Base-by-base conservation (phyloP, 2,888 invertebrate genomes). In the Oligia strigilis region DNA sequence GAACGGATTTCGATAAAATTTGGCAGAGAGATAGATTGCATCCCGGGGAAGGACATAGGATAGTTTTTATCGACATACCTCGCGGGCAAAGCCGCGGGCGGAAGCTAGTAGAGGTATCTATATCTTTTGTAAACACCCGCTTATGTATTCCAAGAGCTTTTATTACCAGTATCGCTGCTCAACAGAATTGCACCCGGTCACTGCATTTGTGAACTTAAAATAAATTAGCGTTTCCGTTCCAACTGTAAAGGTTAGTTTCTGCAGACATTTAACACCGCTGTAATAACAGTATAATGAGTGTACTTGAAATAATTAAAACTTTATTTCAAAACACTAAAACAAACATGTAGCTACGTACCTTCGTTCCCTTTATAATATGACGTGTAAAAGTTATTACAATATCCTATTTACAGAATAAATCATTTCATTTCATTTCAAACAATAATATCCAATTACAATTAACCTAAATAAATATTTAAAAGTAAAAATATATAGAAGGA, bases 361-460 rank as follows among this genome's bases (percentile, higher is more conserved):
- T 46, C 46, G 11, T 13, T 46, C 46, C 13, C 46, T 46, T 46
- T 13, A 46, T 46, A 46, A 46, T 46, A 46, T 13, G 13, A 13
- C 13, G 11, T 13, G 46, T 13, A 46, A 46, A 46, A 3, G 13
- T 13, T 13, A 46, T 13, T 46, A 2, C 13, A 46, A 13, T 46
- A 13, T 14, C 49, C 49, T 49, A 4, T 49, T 14, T 13, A 14
- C 49, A 49, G 13, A 49, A 49, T 14, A 49, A 49, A 49, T 14
- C 4, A 49, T 49, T 49, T 13, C 13, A 49, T 49, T 49, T 49
- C 0, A 49, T 49, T 49, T 49, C 13, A 49, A 49, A 14, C 49
- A 14, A 49, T 49, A 49, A 62, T 55, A 64, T 71, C 71, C 55
- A 55, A 64, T 72, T 72, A 58, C 58, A 72, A 75, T 83, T n/a